These are phyloP conservation scores for Myrmecobius fasciatus DNA, from an alignment of 2,113 vertebrate genomes.

Conservation along the genomic window DNA sequence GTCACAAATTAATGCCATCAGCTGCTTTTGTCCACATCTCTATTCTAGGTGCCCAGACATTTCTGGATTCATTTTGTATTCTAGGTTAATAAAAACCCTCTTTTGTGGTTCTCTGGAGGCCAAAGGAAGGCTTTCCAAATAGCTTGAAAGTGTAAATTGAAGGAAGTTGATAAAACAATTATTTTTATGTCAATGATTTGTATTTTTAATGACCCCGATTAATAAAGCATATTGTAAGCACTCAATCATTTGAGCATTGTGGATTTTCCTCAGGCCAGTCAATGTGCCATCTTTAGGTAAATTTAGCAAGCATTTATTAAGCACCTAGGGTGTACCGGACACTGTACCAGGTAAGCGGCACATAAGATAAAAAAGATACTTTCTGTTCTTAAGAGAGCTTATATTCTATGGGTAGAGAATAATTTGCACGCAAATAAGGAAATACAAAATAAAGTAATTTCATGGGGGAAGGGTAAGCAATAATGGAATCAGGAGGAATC, in stretches of 20 bases:
- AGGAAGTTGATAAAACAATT: rapidly evolving
- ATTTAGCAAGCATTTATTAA: background rate
- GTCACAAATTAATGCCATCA: background rate
- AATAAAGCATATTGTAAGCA: rapidly evolving
- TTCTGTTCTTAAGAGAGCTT: background rate
- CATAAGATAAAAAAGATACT: background rate
- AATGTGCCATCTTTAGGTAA: background rate
- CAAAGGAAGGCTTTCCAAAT: background rate
- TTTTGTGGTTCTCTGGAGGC: background rate
- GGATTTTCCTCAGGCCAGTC: background rate
- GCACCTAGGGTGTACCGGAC: background rate
- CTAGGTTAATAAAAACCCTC: background rate
- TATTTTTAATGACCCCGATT: rapidly evolving
- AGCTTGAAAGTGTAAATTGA: background rate
- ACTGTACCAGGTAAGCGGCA: background rate
- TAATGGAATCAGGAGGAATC: background rate
- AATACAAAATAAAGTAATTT: background rate
- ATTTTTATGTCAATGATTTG: rapidly evolving
- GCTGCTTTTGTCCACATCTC: background rate
- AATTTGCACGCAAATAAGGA: background rate
- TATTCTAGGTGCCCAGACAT: background rate
- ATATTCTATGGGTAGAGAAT: background rate
- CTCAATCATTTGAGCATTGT: rapidly evolving
- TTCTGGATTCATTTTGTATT: background rate
- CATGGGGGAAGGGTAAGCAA: background rate